These are phyloP conservation scores for Siderastrea siderea DNA, from an alignment of 92 coral and sea anemone species.

Conservation along the genomic window DNA sequence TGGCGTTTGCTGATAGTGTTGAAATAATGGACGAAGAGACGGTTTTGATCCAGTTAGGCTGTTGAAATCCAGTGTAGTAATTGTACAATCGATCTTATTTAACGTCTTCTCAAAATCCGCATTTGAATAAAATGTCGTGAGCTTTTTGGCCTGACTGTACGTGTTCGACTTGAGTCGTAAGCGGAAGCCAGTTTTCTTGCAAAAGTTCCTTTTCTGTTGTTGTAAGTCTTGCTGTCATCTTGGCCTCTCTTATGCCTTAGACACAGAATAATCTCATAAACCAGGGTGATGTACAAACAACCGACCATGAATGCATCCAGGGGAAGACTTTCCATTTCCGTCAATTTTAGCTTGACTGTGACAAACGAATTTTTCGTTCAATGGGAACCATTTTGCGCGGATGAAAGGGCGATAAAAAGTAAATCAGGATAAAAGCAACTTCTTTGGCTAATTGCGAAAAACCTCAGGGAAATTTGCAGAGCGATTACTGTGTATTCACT, in stretches of 20 bases:
- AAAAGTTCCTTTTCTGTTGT: background rate
- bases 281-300: slow-evolving; percentile 12
- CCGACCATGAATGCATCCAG: slow-evolving; percentile 24
- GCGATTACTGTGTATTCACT: slow-evolving; percentile 12
- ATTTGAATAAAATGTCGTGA: slow-evolving; percentile 45
- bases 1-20: background rate
- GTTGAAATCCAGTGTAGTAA: background rate
- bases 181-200: background rate
- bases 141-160: background rate
- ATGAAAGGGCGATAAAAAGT: background rate
- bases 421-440: background rate
- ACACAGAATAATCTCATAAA: slow-evolving; percentile 28
- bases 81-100: background rate
- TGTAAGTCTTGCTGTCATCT: slow-evolving; percentile 6
- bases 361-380: background rate
- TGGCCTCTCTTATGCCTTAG: background rate
- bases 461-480: slow-evolving; percentile 32
- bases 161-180: slow-evolving; percentile 1
- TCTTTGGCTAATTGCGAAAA: slow-evolving; percentile 29
- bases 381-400: background rate
- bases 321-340: slow-evolving; percentile 22
- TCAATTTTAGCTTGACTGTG: background rate
- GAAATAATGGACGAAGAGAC: background rate
- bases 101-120: slow-evolving; percentile 37
- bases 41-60: background rate